Evolutionary conservation across 1,140 invertebrate species (phyloP).

Genomic region (Diachasmimorpha longicaudata): DNA sequence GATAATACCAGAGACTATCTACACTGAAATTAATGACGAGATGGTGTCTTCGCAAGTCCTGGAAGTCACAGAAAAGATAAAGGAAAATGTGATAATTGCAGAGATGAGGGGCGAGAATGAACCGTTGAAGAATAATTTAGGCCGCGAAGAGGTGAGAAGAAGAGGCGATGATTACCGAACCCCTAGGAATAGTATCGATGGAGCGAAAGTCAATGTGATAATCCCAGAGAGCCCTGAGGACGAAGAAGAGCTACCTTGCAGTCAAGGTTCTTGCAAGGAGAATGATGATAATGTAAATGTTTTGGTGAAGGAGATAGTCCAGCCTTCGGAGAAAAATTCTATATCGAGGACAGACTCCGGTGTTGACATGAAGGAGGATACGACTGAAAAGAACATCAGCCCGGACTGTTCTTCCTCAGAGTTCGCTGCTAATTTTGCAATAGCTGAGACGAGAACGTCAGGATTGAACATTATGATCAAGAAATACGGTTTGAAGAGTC

Average conservation of each 20-base stretch:
- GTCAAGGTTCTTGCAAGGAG: slow-evolving; percentile 15
- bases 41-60: background rate
- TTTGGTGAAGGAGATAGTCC: background rate
- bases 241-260: background rate
- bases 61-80: no score
- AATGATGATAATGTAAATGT: background rate
- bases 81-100: slow-evolving; percentile 13
- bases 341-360: slow-evolving; percentile 11
- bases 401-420: background rate
- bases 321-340: background rate
- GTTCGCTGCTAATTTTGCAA: background rate
- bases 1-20: slow-evolving; percentile 10
- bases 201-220: slow-evolving; percentile 7
- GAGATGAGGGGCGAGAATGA: background rate
- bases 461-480: slow-evolving; percentile 10
- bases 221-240: slow-evolving; percentile 28
- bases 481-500: background rate
- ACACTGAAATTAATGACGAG: background rate
- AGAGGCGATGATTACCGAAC: background rate
- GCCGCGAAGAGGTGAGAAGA: background rate
- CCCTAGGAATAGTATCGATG: background rate
- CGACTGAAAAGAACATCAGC: background rate
- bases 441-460: background rate
- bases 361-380: slow-evolving; percentile 16
- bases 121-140: background rate